phyloP scores from a whole-genome alignment of 2,888 invertebrate genomes.

The Lacanobia wlatinum region DNA sequence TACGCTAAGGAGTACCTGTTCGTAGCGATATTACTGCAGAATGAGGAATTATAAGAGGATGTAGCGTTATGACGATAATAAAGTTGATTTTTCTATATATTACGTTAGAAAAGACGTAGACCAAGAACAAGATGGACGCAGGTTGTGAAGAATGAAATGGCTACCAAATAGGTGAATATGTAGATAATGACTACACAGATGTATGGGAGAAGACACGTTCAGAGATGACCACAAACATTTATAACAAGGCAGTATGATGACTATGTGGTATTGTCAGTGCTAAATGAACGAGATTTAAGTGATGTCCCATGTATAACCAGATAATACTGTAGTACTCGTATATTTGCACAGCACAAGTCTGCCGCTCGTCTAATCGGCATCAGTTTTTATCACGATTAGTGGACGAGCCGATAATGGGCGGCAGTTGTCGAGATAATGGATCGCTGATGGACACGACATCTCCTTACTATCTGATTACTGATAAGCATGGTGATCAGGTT shows the following conservation, averaged over 20 bases:
- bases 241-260: neutral
- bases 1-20: neutral
- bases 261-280: neutral
- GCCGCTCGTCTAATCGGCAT: constrained; percentile 15
- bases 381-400: constrained; percentile 47
- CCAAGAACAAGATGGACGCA: neutral
- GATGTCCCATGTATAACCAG: neutral
- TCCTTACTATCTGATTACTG: constrained; percentile 41
- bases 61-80: too few species aligned
- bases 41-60: neutral
- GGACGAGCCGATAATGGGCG: constrained; percentile 29
- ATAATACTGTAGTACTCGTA: neutral
- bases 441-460: constrained; percentile 48
- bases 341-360: constrained; percentile 1
- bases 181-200: neutral
- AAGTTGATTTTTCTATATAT: neutral
- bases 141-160: neutral
- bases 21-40: neutral
- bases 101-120: neutral
- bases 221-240: too few species aligned
- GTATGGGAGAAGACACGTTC: too few species aligned
- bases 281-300: neutral
- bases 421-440: constrained; percentile 41
- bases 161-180: neutral
- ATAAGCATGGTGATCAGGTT: constrained; percentile 14